Percentiles rank a stretch among this genome's conserved stretches.
Conservation (phyloP, 1,140 invertebrate species). For the Conopomorpha cramerella region DNA sequence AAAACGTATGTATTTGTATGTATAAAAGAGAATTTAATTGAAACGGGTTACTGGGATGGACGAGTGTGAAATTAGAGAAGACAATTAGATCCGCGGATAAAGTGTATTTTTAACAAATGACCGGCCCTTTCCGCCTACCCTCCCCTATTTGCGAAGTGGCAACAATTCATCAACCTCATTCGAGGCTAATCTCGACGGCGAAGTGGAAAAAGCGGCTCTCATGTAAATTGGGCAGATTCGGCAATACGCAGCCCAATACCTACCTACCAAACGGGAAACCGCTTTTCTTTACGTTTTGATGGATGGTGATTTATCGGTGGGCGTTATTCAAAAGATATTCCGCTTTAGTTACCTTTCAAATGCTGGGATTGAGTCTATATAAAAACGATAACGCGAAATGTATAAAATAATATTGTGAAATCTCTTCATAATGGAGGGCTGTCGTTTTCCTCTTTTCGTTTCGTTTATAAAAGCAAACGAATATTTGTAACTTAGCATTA, state of each 20-base stretch:
- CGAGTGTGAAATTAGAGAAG: constrained; percentile 57
- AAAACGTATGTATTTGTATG: constrained; percentile 2
- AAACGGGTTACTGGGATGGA: constrained; percentile 14
- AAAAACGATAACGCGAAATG: too few species aligned
- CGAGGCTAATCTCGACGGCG: constrained; percentile 57
- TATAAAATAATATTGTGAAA: too few species aligned
- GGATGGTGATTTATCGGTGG: constrained; percentile 59
- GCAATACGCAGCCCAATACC: too few species aligned
- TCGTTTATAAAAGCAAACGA: too few species aligned
- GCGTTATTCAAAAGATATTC: constrained; percentile 39
- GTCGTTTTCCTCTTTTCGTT: too few species aligned
- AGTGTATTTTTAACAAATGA: constrained; percentile 61
- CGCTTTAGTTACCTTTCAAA: constrained; percentile 50
- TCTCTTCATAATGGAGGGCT: too few species aligned
- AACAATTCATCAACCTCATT: constrained; percentile 60
- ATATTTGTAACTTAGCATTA: too few species aligned
- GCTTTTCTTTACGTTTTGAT: constrained; percentile 60
- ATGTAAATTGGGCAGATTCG: constrained; percentile 58
- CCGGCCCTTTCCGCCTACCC: constrained; percentile 24
- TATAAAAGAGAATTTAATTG: not conserved
- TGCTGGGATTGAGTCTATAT: constrained; percentile 36
- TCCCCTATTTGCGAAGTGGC: constrained; percentile 23
- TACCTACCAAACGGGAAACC: constrained; percentile 51
- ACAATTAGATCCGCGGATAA: constrained; percentile 57
- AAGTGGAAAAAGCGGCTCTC: constrained; percentile 55